Conservation (phyloP, 2,888 invertebrate genomes). For the Drosophila nigritarsus region DNA sequence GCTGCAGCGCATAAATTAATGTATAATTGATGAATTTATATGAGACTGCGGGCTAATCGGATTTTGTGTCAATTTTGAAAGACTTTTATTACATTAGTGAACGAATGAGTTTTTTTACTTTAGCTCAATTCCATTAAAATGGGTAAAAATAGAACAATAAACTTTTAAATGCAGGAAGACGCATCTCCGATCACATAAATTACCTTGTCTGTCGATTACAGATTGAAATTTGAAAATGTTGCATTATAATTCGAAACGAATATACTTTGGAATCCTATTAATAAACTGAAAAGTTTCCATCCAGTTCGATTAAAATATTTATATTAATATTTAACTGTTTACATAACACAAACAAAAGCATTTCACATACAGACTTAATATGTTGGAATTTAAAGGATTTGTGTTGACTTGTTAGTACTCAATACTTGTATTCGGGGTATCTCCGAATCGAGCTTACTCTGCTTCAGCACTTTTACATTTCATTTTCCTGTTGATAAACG, state of each 20-base stretch:
- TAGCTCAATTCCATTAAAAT: not conserved
- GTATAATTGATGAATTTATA: slow-evolving; percentile 72
- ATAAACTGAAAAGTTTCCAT: not conserved
- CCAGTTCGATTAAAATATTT: not conserved
- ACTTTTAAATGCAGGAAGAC: not conserved
- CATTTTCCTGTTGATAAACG: too few relatives aligned
- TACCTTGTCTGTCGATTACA: not conserved
- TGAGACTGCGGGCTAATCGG: slow-evolving; percentile 29
- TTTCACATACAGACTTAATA: not conserved
- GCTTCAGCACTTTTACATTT: not conserved
- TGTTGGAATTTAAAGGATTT: not conserved
- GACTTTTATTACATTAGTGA: not conserved
- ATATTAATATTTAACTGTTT: not conserved
- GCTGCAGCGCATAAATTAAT: slow-evolving; percentile 72
- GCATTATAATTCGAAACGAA: not conserved
- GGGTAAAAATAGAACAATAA: not conserved
- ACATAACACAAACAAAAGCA: not conserved
- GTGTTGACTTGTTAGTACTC: not conserved
- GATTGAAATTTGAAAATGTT: not conserved
- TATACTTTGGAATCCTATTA: not conserved
- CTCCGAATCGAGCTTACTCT: not conserved
- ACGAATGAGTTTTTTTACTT: not conserved
- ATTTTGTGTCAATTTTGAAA: slow-evolving; percentile 20
- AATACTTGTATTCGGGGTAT: not conserved
- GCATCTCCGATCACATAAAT: not conserved